These are phyloP conservation scores for Tetragonula clypearis DNA, from an alignment of 1,140 invertebrate species.

Conservation along the genomic window DNA sequence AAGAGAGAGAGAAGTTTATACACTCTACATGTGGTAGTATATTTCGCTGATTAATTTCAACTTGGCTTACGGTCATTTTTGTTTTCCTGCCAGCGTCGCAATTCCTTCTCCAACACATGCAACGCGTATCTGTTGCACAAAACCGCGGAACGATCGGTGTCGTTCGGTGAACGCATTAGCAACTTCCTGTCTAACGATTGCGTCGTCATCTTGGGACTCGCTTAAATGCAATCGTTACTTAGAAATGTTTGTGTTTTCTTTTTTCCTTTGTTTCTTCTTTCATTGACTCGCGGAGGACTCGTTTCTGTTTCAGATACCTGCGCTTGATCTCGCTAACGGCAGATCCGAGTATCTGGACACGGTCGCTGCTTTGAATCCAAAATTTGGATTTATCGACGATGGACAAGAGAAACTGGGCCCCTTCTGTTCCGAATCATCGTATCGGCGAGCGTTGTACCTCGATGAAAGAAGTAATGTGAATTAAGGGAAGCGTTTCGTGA, in stretches of 20 bases:
- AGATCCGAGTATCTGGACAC: slow-evolving; percentile 77
- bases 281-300: neutral
- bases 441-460: slow-evolving; percentile 54
- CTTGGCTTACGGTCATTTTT: slow-evolving; percentile 8
- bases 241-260: neutral
- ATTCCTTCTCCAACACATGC: slow-evolving; percentile 81
- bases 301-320: slow-evolving; percentile 56
- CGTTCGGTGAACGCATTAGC: slow-evolving; percentile 62
- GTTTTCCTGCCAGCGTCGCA: slow-evolving; percentile 56
- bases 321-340: slow-evolving; percentile 57
- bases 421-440: slow-evolving; percentile 55
- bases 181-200: slow-evolving; percentile 80
- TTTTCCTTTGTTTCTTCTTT: no score
- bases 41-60: neutral
- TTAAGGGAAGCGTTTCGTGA: neutral
- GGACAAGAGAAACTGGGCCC: slow-evolving; percentile 25
- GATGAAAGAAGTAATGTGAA: neutral
- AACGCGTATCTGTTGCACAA: slow-evolving; percentile 88
- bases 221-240: slow-evolving; percentile 44
- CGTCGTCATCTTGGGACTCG: slow-evolving; percentile 67
- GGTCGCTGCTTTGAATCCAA: slow-evolving; percentile 63
- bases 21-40: no score
- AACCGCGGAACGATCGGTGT: slow-evolving; percentile 83
- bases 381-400: slow-evolving; percentile 58
- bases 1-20: no score